Evolutionary conservation across 1,140 invertebrate genomes (phyloP).

Genomic region (Drosophila ohnishii): DNA sequence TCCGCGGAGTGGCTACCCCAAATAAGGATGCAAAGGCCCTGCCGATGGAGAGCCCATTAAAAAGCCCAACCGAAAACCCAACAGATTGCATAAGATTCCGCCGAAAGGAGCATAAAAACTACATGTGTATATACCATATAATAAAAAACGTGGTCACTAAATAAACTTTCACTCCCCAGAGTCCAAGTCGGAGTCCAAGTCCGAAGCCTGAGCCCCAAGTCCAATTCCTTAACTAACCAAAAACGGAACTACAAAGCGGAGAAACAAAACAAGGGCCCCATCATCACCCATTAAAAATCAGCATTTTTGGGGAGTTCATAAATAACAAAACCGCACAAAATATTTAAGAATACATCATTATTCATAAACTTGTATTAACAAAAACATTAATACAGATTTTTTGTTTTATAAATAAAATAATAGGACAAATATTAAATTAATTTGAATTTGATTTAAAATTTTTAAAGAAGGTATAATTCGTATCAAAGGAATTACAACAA

Average conservation of each 20-base stretch:
- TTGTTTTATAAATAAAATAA: not conserved
- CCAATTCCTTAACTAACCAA: slow-evolving; percentile 64
- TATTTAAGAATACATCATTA: slow-evolving; percentile 7
- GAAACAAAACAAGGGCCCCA: slow-evolving; percentile 13
- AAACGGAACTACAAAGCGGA: slow-evolving; percentile 62
- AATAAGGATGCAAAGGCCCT: slow-evolving; percentile 51
- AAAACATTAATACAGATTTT: not conserved
- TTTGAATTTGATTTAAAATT: no score
- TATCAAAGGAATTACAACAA: no score
- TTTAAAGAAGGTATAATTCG: no score
- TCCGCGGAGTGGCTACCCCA: slow-evolving; percentile 18
- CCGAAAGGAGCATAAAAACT: slow-evolving; percentile 59
- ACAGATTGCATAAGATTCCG: slow-evolving; percentile 52
- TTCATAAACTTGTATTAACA: not conserved
- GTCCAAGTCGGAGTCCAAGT: slow-evolving; percentile 22
- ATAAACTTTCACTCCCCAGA: slow-evolving; percentile 66
- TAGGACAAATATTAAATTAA: no score
- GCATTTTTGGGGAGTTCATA: slow-evolving; percentile 37
- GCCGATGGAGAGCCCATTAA: slow-evolving; percentile 31
- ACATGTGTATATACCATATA: slow-evolving; percentile 21
- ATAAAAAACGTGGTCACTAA: slow-evolving; percentile 25
- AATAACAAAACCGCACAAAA: slow-evolving; percentile 49
- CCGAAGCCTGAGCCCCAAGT: slow-evolving; percentile 17
- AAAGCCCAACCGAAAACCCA: slow-evolving; percentile 33
- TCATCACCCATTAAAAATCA: slow-evolving; percentile 61